Evolutionary conservation across 2,113 vertebrate species (phyloP), one percentile per base, ranked within the genome.

Genomic region (Murina feae): DNA sequence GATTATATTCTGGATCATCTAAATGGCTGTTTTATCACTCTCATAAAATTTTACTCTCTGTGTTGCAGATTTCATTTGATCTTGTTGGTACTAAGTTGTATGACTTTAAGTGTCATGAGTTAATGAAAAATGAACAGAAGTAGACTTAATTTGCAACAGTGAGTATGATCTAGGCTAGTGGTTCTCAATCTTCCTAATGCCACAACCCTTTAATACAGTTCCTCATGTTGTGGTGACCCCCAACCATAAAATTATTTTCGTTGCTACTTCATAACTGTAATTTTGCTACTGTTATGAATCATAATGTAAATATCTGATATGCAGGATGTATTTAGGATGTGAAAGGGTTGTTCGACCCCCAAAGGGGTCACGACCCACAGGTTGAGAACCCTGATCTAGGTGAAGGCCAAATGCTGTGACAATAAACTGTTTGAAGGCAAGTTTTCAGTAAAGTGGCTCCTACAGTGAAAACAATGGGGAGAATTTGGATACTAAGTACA

Each of bases 41-140:
- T 80, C 18, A 9, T 89, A 86, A 69, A 72, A 91, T 78, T 71
- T 89, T 7, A 42, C 18, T 74, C 16, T 63, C 66, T 68, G 9
- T 44, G n/a, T 75, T n/a, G 2, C 16, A 30, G 47, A 91, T 89
- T 32, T 68, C 21, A 80, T 84, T 93, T 30, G n/a, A 90, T 85
- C 35, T 75, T 79, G 1, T 49, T 90, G 87, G n/a, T 1, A 0
- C 55, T 74, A 85, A 35, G 60, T 32, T 47, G 10, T 12, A 63
- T 2, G 10, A 58, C 58, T 47, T 82, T 66, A 47, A 72, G 66
- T 84, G 80, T 72, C 35, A 42, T 16, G 32, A 71, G 13, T 30
- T 84, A 71, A 28, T 80, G 32, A 42, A 80, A 94, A 60, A 83
- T 83, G 85, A 92, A 69, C 66, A 90, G 44, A 91, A 51, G 23